Conservation (phyloP, 2,113 vertebrate genomes). For the Rattus rattus region DNA sequence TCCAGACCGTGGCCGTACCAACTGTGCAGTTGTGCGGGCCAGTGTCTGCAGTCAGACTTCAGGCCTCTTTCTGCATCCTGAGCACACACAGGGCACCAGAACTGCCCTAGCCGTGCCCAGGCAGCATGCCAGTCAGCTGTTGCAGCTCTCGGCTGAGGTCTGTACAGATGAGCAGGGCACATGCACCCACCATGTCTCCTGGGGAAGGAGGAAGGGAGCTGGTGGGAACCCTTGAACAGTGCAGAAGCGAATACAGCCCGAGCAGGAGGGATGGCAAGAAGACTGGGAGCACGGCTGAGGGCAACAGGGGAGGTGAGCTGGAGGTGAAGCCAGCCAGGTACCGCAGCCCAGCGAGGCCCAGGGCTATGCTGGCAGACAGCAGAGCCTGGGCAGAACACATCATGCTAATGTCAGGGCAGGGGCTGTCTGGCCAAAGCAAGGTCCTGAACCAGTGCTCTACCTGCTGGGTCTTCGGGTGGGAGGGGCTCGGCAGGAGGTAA, state of each 20-base stretch:
- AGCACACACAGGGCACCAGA: background rate
- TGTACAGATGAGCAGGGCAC: background rate
- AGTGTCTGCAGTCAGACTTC: background rate
- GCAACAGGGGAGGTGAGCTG: background rate
- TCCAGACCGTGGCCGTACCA: background rate
- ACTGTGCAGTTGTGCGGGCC: background rate
- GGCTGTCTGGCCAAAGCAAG: constrained; percentile 70
- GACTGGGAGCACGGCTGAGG: background rate
- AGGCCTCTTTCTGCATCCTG: background rate
- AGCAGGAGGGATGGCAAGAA: background rate
- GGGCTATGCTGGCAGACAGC: background rate
- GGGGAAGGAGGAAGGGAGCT: background rate
- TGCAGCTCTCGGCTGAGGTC: background rate
- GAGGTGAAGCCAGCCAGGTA: background rate
- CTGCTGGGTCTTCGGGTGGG: constrained; percentile 77
- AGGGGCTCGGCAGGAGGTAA: constrained; percentile 82
- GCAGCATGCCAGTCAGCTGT: background rate
- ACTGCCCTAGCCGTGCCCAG: background rate
- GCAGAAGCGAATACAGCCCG: constrained; percentile 1
- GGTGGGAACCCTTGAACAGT: accelerated
- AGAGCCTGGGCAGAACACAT: background rate
- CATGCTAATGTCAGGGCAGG: constrained; percentile 58
- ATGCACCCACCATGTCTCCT: constrained; percentile 19
- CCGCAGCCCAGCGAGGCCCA: constrained; percentile 15
- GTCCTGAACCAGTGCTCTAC: constrained; percentile 80